Evolutionary conservation across 2,797 vertebrate genomes (phyloP).

Genomic region (Melanotaenia trifasciata): DNA sequence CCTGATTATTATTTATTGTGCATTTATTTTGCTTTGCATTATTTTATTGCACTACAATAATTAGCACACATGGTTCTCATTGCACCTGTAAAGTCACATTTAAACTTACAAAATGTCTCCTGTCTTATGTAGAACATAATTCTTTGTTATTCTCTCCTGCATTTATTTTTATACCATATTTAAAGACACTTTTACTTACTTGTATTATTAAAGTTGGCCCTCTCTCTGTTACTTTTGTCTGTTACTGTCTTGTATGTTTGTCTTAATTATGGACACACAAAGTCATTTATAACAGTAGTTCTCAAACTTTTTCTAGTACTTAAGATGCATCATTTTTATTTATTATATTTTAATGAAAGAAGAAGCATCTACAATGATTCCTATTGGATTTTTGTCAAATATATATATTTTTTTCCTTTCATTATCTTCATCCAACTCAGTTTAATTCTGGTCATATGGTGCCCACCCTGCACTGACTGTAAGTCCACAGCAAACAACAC

Average conservation of each 20-base stretch:
- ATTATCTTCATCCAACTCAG: background rate
- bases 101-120: constrained; percentile 85
- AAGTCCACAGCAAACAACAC: background rate
- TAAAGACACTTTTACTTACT: constrained; percentile 96
- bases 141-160: constrained; percentile 91
- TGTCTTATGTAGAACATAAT: constrained; percentile 89
- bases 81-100: constrained; percentile 88
- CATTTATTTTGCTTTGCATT: constrained; percentile 83
- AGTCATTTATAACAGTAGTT: background rate
- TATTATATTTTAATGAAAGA: background rate
- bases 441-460: background rate
- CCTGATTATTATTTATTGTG: constrained; percentile 81
- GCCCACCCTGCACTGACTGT: background rate
- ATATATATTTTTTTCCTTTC: background rate
- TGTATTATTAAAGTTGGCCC: constrained; percentile 91
- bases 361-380: background rate
- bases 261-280: background rate
- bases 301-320: background rate
- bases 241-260: constrained; percentile 15
- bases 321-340: background rate
- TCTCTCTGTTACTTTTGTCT: constrained; percentile 85
- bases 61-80: constrained; percentile 88
- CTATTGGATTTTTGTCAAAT: background rate
- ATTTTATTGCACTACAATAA: constrained; percentile 90
- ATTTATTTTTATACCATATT: constrained; percentile 99